Base-by-base conservation (phyloP, 1,140 invertebrate genomes). In the Helicoverpa zea region DNA sequence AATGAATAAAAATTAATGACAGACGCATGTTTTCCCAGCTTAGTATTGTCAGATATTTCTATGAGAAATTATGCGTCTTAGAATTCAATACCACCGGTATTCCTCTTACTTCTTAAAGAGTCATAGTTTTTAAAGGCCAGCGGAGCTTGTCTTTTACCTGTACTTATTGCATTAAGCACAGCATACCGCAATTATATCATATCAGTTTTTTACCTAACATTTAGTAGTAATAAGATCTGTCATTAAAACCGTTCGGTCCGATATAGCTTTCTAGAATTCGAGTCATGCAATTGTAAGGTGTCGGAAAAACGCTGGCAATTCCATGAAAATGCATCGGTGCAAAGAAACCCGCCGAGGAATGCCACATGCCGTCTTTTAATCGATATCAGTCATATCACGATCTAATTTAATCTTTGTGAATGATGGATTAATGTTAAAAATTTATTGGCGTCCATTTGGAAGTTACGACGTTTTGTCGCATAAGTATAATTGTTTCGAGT, bases 211-310 rank as follows among this genome's bases (percentile, higher is more conserved):
- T 77, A 51, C 61, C 29, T 47, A 79, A 79, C 63, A 58, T 58
- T 70, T 68, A 56, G 56, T 58, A 78, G 77, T 81, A 59, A 79
- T 49, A 83, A 81, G 77, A 82, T 61, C 81, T 80, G 74, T 83
- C 77, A 87, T 90, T 90, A 91, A 89, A 92, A 92, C 90, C 72
- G 79, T 77, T 75, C 76, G 78, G 85, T 82, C 80, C 87, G 82
- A 89, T 90, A 90, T 92, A 89, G 87, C 91, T 94, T 91, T 95
- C 91, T 94, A 95, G 94, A 94, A 95, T 95, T 93, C 91, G 87
- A 94, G 84, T 87, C 89, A 94, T 90, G 92, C 92, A 90, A 90
- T 94, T 92, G 92, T 90, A 91, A 94, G 94, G 92, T 93, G 92
- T 92, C 87, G 91, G 94, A 94, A 95, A 95, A 95, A 95, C 91